Base-by-base conservation (phyloP, 1,140 invertebrate species). In the Drosophila obscura region DNA sequence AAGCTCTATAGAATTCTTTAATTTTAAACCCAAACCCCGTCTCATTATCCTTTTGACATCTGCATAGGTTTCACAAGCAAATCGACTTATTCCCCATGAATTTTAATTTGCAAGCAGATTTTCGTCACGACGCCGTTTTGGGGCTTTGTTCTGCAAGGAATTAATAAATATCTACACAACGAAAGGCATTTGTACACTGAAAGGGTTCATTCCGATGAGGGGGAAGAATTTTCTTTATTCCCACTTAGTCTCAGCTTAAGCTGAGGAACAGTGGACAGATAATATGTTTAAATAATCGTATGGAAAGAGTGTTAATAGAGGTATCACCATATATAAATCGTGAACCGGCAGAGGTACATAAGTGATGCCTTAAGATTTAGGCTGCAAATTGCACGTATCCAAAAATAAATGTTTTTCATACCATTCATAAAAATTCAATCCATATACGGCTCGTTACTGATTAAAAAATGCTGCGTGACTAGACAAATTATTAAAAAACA, bases 41-140 rank as follows among this genome's bases (percentile, higher is more conserved):
- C 82, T 83, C 83, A 88, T 87, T 88, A 88, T 87, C 75, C 82
- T 81, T 71, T 67, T 88, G 83, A 83, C 82, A 83, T 83, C 71
- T 73, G 61, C 78, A 50, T 68, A 63, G 63, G 59, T 66, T 87
- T 85, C 43, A 24, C 60, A 35, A 48, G 58, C 35, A 73, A 85
- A 67, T 72, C n/a, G n/a, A n/a, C n/a, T n/a, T n/a, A n/a, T n/a
- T n/a, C 22, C 13, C 64, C 28, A 72, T 59, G 71, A 57, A 66
- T 64, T 69, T 53, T 46, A 74, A 66, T 69, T 83, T 81, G 44
- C 15, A 6, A 26, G 45, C 4, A 24, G n/a, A 35, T 3, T 6
- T 19, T 44, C 16, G 16, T 44, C 35, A 43, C 45, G n/a, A 39
- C 26, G 35, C 45, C 8, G 26, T 22, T 41, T 56, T 31, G n/a